Base-by-base conservation (phyloP, 2,797 vertebrate species). In the Enteromius radiatus region DNA sequence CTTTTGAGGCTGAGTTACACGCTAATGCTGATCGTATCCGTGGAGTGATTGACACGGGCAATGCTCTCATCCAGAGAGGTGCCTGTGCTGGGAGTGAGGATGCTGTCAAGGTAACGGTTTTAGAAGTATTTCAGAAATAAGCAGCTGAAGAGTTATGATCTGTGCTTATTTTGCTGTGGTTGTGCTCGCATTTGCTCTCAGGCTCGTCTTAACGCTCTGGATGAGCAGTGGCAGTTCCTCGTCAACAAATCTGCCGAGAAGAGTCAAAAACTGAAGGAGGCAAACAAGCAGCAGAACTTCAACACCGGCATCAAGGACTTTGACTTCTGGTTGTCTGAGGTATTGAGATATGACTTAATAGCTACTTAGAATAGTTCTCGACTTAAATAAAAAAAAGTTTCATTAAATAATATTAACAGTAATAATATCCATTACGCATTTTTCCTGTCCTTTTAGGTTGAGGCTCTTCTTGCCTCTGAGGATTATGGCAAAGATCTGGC, bases 221-320 rank as follows among this genome's bases (percentile, higher is more conserved):
- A 97, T 26, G 97, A 99, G 84, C 98, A 99, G 86, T 99, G 98
- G 98, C 96, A 98, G 82, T 99, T 98, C 95, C 95, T 99, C 56
- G 98, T 99, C 49, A 96, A 97, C 91, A 99, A 99, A 84, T 99
- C 98, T 0, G 97, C 97, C 17, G 98, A 99, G 86, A 99, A 99
- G 93, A 99, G 98, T 90, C 98, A 99, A 92, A 99, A 99, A 81
- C 95, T 99, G 56, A 99, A 99, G 59, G 98, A 99, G 81, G 98
- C 98, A 81, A 99, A 99, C 93, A 99, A 97, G 84, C 98, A 99
- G 89, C 98, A 99, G 93, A 99, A 99, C 89, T 99, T 99, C 87
- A 99, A 99, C 92, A 99, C 98, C 0, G 98, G 98, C 26, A 99
- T 99, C 92, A 99, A 99, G 84, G 98, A 99, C 94, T 99, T 99